phyloP scores from a whole-genome alignment of 1,140 invertebrate genomes.

The Rhyacophila brunnea region DNA sequence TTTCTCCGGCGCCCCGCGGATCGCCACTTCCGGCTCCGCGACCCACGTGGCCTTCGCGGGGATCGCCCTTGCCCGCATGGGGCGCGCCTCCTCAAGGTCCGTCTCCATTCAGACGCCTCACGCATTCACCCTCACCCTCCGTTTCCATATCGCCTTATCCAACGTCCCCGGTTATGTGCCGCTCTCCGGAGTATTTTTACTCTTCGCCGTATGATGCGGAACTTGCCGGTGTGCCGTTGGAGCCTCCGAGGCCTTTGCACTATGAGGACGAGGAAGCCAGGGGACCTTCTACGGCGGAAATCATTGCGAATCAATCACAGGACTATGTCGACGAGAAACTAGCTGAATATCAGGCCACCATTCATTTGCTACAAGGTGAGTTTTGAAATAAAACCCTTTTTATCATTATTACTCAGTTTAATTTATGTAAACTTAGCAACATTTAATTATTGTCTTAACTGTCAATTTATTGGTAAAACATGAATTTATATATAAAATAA shows the following conservation, averaged over 20 bases:
- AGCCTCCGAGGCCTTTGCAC: constrained; percentile 60
- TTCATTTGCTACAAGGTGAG: constrained; percentile 86
- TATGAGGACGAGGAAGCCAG: constrained; percentile 66
- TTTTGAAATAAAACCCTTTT: too few species aligned
- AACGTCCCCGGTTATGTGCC: constrained; percentile 55
- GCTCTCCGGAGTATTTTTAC: constrained; percentile 63
- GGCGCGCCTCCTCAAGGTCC: constrained; percentile 39
- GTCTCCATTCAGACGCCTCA: constrained; percentile 40
- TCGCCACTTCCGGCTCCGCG: constrained; percentile 47
- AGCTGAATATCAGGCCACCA: constrained; percentile 89
- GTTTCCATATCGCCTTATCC: constrained; percentile 53
- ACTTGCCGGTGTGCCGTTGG: constrained; percentile 67
- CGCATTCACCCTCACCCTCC: constrained; percentile 47
- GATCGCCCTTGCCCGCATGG: constrained; percentile 45
- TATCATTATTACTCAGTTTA: too few species aligned
- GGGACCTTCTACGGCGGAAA: constrained; percentile 83
- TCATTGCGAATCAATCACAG: constrained; percentile 89
- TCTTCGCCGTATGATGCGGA: constrained; percentile 62
- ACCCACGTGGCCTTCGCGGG: constrained; percentile 46
- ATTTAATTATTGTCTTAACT: too few species aligned
- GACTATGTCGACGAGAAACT: constrained; percentile 92
- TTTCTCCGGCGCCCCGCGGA: constrained; percentile 48
- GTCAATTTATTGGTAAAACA: too few species aligned
- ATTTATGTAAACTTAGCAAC: too few species aligned
- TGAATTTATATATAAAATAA: too few species aligned